Conservation (phyloP, 1,140 invertebrate genomes). For the Vollenhovia emeryi region DNA sequence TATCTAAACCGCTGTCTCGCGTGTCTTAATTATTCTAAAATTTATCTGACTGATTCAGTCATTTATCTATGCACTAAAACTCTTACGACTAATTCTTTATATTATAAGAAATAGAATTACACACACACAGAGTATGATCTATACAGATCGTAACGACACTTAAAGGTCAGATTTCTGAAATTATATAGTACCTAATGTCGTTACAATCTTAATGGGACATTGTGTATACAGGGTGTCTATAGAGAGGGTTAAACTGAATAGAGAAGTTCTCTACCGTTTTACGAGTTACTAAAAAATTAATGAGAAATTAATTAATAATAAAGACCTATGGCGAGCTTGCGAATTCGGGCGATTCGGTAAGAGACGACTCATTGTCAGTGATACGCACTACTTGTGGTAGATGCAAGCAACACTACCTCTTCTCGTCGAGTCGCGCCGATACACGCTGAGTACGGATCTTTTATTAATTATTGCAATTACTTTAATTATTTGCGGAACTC, state of each 20-base stretch:
- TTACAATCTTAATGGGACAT: neutral
- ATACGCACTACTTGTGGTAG: neutral
- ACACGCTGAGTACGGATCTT: neutral
- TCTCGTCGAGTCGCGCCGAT: neutral
- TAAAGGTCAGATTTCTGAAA: neutral
- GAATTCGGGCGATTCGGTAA: too few species aligned
- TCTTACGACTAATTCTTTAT: slow-evolving; percentile 13
- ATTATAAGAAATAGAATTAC: slow-evolving; percentile 7
- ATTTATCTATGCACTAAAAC: neutral
- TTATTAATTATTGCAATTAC: neutral
- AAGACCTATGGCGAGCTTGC: too few species aligned
- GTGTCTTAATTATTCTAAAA: neutral
- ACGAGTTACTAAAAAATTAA: neutral
- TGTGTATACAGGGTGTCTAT: neutral
- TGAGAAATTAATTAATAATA: neutral
- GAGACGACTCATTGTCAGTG: neutral
- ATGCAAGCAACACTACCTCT: neutral
- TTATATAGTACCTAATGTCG: neutral
- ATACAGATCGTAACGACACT: neutral
- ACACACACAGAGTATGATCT: neutral
- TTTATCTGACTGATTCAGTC: neutral
- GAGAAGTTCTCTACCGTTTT: neutral
- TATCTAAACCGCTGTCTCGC: neutral
- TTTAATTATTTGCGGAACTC: too few species aligned
- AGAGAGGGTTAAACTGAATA: neutral